Conservation (phyloP, 1,140 invertebrate genomes). For the Solen grandis region DNA sequence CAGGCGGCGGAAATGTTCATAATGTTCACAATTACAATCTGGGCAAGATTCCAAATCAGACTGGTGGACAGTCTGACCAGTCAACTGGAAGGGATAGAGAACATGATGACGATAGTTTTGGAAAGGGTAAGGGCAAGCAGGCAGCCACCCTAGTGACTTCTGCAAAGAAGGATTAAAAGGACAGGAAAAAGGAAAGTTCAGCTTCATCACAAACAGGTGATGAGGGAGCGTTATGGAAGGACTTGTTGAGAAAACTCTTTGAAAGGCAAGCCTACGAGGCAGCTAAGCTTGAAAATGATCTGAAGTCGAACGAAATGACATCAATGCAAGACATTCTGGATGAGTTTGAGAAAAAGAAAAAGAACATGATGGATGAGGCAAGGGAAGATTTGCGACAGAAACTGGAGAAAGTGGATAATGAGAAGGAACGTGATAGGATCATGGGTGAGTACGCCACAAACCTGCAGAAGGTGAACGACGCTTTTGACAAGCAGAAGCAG, state of each 20-base stretch:
- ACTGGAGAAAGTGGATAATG: conserved; percentile 66
- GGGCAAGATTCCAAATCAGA: too few species aligned
- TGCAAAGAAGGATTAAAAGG: conserved; percentile 31
- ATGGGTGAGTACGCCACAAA: conserved; percentile 75
- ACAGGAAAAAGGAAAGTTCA: not conserved
- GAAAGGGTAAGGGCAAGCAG: conserved; percentile 9
- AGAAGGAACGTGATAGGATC: conserved; percentile 73
- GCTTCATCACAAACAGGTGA: not conserved
- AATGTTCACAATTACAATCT: conserved; percentile 68
- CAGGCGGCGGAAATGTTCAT: conserved; percentile 56
- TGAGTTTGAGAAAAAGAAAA: conserved; percentile 73
- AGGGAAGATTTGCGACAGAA: conserved; percentile 69
- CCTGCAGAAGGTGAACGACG: conserved; percentile 72
- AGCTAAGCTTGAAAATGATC: conserved; percentile 74
- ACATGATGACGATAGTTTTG: too few species aligned
- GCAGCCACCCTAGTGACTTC: conserved; percentile 29
- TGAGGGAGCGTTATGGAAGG: conserved; percentile 51
- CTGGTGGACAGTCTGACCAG: too few species aligned
- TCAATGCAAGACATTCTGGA: conserved; percentile 70
- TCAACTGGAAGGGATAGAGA: too few species aligned
- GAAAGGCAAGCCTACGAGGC: conserved; percentile 79
- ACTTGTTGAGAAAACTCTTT: conserved; percentile 71
- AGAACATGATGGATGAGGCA: conserved; percentile 61
- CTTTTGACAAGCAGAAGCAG: conserved; percentile 76
- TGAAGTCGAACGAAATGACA: conserved; percentile 72